Percentiles rank a stretch among this genome's conserved stretches.
Evolutionary conservation across 2,113 vertebrate genomes (phyloP).

Genomic region (Aldabrachelys gigantea): DNA sequence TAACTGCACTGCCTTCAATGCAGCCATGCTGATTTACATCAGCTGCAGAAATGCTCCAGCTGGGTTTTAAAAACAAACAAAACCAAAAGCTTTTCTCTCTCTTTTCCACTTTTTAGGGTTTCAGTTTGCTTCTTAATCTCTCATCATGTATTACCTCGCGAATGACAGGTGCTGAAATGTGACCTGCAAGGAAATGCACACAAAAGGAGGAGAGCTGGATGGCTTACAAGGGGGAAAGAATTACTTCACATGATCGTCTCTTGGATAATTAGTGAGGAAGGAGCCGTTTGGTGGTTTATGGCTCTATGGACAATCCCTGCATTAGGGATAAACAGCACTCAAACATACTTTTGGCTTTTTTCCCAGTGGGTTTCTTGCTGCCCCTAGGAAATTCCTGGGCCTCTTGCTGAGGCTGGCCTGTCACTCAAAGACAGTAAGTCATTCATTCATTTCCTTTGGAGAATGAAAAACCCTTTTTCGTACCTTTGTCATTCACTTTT

Average conservation of each 20-base stretch:
- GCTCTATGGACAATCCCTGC: rapidly evolving
- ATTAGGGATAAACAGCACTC: neutral
- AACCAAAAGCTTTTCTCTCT: neutral
- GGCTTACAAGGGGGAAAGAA: neutral
- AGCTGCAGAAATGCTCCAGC: rapidly evolving
- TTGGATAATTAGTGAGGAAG: neutral
- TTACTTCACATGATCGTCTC: neutral
- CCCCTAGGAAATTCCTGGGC: neutral
- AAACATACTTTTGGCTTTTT: neutral
- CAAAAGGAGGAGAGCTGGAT: neutral
- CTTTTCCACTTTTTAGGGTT: neutral
- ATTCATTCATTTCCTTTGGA: neutral
- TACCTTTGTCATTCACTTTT: neutral
- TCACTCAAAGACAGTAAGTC: neutral
- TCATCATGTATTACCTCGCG: neutral
- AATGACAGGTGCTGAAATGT: neutral
- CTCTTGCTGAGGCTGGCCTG: neutral
- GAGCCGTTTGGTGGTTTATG: neutral
- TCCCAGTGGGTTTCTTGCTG: neutral
- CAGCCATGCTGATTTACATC: rapidly evolving
- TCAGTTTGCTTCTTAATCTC: neutral
- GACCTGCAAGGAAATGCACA: too few species aligned
- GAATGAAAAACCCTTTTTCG: neutral
- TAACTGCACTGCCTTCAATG: neutral
- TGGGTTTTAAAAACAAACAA: neutral